Percentiles rank a stretch among this genome's conserved stretches.
phyloP scores from a whole-genome alignment of 2,888 invertebrate species.

The Quadriops clusia region DNA sequence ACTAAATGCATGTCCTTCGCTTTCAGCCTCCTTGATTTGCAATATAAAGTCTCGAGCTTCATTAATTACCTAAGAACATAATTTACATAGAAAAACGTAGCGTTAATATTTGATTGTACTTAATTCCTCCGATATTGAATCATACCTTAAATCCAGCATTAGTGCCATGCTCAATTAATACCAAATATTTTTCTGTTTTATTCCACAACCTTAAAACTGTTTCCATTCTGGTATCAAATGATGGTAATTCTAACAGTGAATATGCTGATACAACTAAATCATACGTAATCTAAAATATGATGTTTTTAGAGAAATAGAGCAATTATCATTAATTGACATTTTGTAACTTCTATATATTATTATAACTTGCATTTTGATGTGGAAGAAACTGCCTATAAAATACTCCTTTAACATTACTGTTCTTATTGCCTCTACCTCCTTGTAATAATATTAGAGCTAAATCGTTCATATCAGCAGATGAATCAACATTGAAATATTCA shows the following conservation, averaged over 20 bases:
- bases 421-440: constrained; percentile 50
- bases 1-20: constrained; percentile 54
- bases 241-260: constrained; percentile 68
- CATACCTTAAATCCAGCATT: constrained; percentile 63
- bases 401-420: constrained; percentile 46
- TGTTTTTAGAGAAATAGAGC: constrained; percentile 20
- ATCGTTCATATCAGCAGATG: constrained; percentile 71
- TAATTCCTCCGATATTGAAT: constrained; percentile 6
- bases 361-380: constrained; percentile 40
- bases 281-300: constrained; percentile 46
- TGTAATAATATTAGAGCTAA: constrained; percentile 60
- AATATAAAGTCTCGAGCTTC: constrained; percentile 78
- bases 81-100: constrained; percentile 12
- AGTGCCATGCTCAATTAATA: constrained; percentile 76
- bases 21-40: constrained; percentile 36
- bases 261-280: constrained; percentile 73
- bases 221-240: constrained; percentile 51
- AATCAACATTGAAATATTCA: constrained; percentile 80
- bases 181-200: constrained; percentile 69
- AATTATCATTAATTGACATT: neutral
- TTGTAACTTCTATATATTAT: constrained; percentile 2
- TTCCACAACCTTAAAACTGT: constrained; percentile 71
- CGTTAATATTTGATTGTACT: constrained; percentile 3
- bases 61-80: constrained; percentile 44
- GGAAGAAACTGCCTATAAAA: constrained; percentile 77